Evolutionary conservation across 2,888 invertebrate genomes (phyloP), one percentile per base, ranked within the genome.

Genomic region (Rhopalosiphum nymphaeae): DNA sequence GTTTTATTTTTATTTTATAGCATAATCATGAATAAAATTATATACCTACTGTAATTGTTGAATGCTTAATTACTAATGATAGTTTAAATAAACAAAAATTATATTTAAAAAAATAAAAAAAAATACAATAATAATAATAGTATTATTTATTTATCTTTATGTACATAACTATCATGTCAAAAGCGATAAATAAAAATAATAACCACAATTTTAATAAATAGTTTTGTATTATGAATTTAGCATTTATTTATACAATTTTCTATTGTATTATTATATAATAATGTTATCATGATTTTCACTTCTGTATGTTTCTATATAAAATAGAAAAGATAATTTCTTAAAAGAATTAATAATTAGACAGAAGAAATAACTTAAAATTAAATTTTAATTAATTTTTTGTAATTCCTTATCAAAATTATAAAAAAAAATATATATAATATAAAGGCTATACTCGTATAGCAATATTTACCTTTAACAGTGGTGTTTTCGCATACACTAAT

Each of bases 401-500:
- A 46, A 46, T 46, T 46, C n/a, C 61, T 61, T n/a, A 13, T 13
- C 29, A n/a, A 67, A 67, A n/a, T n/a, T n/a, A 67, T 67, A 67
- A n/a, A 67, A 67, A 61, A n/a, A n/a, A 67, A 57, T 25, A 9
- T 61, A 46, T 46, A 49, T 13, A 49, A 49, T 13, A 49, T 49
- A 49, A 49, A 49, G 61, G 13, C 56, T 67, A n/a, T n/a, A n/a
- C n/a, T n/a, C n/a, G n/a, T n/a, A n/a, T 67, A 36, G 16, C 3
- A 36, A 26, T 86, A 57, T 91, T 88, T 92, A 92, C 92, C 92
- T 92, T 88, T 42, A 7, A 67, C 92, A 0, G 92, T 53, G 26
- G 21, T 88, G 29, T 88, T 93, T 49, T 93, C 93, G 49, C 57
- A 90, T 26, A 93, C 89, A 61, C 85, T 61, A 49, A 93, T 93